Conservation (phyloP, 1,140 invertebrate species). For the Microvelia longipes region DNA sequence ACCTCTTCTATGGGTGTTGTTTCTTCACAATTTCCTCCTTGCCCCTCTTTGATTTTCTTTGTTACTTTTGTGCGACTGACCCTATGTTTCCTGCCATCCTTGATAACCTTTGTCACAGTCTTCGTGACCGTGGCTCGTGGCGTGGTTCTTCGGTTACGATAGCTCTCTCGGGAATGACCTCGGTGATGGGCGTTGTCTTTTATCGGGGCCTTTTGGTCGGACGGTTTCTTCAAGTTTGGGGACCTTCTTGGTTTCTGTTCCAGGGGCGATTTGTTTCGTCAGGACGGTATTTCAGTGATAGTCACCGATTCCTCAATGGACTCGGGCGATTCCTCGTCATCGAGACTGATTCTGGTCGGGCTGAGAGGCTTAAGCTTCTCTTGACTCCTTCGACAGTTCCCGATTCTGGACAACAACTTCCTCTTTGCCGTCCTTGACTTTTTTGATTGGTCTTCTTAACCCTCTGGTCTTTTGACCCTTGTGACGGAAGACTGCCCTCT, state of each 20-base stretch:
- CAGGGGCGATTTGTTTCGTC: slow-evolving; percentile 9
- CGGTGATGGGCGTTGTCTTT: slow-evolving; percentile 12
- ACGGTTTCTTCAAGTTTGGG: slow-evolving; percentile 12
- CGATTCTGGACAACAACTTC: slow-evolving; percentile 18
- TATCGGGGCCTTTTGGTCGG: slow-evolving; percentile 7
- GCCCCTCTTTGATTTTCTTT: slow-evolving; percentile 10
- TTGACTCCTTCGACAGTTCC: slow-evolving; percentile 12
- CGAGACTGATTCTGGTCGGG: slow-evolving; percentile 6
- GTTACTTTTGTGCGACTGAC: slow-evolving; percentile 28
- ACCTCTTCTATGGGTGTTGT: slow-evolving; percentile 14
- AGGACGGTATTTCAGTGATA: slow-evolving; percentile 24
- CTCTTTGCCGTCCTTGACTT: slow-evolving; percentile 13
- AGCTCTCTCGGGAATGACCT: slow-evolving; percentile 9
- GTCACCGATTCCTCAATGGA: slow-evolving; percentile 15
- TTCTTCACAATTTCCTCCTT: slow-evolving; percentile 9
- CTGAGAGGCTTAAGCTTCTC: slow-evolving; percentile 10
- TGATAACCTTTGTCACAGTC: slow-evolving; percentile 19
- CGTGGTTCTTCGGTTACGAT: slow-evolving; percentile 6
- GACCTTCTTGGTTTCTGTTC: slow-evolving; percentile 14
- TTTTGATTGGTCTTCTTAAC: no score
- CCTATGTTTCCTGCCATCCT: slow-evolving; percentile 17
- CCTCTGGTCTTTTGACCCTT: slow-evolving; percentile 24
- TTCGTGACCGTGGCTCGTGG: slow-evolving; percentile 13
- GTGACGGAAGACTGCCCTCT: slow-evolving; percentile 15
- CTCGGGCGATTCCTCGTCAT: slow-evolving; percentile 9